Conservation (phyloP, 2,797 vertebrate genomes). For the Cheirogaleus major region DNA sequence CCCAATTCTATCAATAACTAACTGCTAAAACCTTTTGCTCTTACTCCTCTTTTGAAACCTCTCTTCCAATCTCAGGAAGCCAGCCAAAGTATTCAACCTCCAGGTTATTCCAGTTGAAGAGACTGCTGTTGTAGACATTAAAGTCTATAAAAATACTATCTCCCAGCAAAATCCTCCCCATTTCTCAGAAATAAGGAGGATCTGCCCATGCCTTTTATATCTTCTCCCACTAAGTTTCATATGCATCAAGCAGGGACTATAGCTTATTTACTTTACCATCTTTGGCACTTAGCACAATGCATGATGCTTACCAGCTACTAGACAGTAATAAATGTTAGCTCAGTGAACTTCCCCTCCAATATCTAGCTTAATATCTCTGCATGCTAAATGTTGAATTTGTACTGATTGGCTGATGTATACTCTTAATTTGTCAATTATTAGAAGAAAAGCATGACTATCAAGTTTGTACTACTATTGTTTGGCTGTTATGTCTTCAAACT, state of each 20-base stretch:
- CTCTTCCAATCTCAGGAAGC: background rate
- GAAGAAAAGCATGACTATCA: conserved; percentile 1
- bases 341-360: background rate
- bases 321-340: background rate
- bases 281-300: background rate
- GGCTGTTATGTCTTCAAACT: background rate
- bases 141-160: background rate
- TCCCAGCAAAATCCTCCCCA: background rate
- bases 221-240: background rate
- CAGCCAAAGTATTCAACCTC: background rate
- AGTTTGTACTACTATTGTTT: background rate
- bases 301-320: background rate
- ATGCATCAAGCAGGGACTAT: background rate
- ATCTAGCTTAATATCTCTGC: background rate
- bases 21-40: background rate
- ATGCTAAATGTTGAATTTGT: background rate
- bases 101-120: background rate
- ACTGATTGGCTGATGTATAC: background rate
- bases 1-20: conserved; percentile 44
- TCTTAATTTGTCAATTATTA: background rate
- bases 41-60: background rate
- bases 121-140: background rate
- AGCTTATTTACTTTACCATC: background rate
- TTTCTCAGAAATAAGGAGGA: background rate
- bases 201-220: background rate